Evolutionary conservation across 2,113 vertebrate species (phyloP).

Genomic region (Nesoenas mayeri): DNA sequence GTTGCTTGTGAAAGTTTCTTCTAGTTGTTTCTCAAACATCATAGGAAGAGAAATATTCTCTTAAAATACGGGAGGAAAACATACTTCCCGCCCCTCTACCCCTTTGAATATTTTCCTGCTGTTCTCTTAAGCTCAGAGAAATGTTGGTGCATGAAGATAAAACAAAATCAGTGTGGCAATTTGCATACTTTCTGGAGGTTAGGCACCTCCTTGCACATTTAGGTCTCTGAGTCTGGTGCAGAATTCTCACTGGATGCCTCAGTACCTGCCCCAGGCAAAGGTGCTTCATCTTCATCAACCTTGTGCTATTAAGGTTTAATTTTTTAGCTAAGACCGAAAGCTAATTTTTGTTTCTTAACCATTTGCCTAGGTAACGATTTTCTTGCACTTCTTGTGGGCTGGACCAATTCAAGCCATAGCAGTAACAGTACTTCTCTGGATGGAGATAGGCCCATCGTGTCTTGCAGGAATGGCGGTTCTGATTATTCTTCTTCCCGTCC

Average conservation of each 20-base stretch:
- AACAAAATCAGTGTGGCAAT: background rate
- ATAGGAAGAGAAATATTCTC: background rate
- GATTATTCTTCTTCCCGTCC: constrained; percentile 88
- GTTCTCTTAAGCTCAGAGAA: background rate
- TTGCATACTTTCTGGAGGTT: background rate
- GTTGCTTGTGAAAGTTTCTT: background rate
- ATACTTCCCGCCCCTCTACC: no score
- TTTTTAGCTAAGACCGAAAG: background rate
- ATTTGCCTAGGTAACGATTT: constrained; percentile 86
- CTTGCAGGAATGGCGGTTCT: constrained; percentile 90
- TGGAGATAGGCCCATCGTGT: constrained; percentile 90
- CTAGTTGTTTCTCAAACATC: background rate
- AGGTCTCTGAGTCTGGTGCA: background rate
- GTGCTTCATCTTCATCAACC: background rate
- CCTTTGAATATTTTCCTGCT: background rate
- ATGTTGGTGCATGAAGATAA: background rate
- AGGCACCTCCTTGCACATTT: background rate
- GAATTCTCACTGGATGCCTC: background rate
- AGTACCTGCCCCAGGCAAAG: background rate
- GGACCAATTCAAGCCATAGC: constrained; percentile 87
- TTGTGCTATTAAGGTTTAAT: background rate
- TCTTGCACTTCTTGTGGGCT: constrained; percentile 93
- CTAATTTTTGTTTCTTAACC: background rate
- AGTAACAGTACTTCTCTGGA: constrained; percentile 88
- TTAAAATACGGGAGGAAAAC: background rate